These are phyloP conservation scores for Thunnus maccoyii DNA, from an alignment of 2,113 vertebrate genomes.

Conservation along the genomic window DNA sequence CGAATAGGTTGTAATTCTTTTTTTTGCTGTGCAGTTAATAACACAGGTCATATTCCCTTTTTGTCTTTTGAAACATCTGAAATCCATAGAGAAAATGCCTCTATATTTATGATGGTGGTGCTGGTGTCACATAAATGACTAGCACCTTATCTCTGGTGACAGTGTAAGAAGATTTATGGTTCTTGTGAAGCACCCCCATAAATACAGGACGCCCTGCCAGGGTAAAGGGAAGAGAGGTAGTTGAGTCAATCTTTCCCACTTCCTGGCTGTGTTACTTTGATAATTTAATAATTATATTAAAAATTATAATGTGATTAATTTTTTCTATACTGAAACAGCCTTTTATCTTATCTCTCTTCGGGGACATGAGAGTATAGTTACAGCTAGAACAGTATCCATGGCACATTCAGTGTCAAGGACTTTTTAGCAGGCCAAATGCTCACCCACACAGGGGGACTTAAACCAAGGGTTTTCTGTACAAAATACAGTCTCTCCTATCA, in stretches of 20 bases:
- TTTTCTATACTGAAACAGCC: not conserved
- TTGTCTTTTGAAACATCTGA: slow-evolving; percentile 31
- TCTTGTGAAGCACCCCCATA: slow-evolving; percentile 38
- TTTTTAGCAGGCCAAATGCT: slow-evolving; percentile 2
- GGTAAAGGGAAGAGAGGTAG: slow-evolving; percentile 56
- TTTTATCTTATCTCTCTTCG: slow-evolving; percentile 10
- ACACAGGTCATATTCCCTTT: slow-evolving; percentile 2
- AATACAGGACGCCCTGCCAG: slow-evolving; percentile 37
- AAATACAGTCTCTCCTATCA: not conserved
- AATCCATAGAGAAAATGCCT: slow-evolving; percentile 38
- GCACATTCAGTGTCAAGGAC: slow-evolving; percentile 17
- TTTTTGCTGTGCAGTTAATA: slow-evolving; percentile 20
- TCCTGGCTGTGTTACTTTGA: slow-evolving; percentile 29
- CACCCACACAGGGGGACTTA: not conserved
- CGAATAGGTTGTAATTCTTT: not conserved
- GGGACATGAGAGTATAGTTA: not conserved
- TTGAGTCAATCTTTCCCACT: slow-evolving; percentile 23
- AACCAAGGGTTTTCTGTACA: not conserved
- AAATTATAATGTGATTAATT: slow-evolving; percentile 12
- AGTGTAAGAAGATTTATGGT: slow-evolving; percentile 61
- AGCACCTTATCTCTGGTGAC: slow-evolving; percentile 61
- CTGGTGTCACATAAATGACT: slow-evolving; percentile 61
- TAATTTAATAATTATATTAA: slow-evolving; percentile 3
- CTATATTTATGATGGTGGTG: slow-evolving; percentile 54
- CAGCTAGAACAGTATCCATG: not conserved